These are phyloP conservation scores for Erpobdella octoculata DNA, from an alignment of 2,888 invertebrate genomes.

Conservation along the genomic window DNA sequence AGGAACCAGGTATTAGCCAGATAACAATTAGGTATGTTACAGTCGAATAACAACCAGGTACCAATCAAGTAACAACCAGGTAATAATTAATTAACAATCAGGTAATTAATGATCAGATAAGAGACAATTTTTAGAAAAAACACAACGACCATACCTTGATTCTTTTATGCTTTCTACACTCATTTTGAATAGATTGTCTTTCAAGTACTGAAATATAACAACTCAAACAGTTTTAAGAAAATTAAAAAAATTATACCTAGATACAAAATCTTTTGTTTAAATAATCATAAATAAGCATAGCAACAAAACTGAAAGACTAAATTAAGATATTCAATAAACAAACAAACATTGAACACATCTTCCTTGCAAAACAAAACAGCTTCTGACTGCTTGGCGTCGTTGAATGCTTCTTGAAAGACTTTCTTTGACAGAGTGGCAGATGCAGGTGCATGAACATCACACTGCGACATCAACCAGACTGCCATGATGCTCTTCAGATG, in stretches of 20 bases:
- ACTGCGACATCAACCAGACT: constrained; percentile 75
- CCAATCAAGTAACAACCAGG: too few species aligned
- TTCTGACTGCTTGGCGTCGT: constrained; percentile 67
- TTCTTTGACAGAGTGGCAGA: constrained; percentile 66
- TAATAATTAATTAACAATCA: too few species aligned
- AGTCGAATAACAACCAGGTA: too few species aligned
- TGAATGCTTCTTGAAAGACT: constrained; percentile 68
- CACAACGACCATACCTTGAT: background rate
- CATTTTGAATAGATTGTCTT: background rate
- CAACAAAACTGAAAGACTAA: too few species aligned
- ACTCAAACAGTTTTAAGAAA: too few species aligned
- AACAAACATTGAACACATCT: constrained; percentile 61
- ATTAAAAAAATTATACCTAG: too few species aligned
- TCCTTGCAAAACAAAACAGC: constrained; percentile 73
- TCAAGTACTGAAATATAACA: background rate
- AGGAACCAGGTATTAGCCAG: too few species aligned
- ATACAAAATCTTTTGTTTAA: background rate
- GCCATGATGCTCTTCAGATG: constrained; percentile 69
- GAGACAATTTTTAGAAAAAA: background rate
- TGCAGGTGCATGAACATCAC: constrained; percentile 73
- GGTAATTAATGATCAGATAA: too few species aligned
- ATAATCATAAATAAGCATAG: background rate
- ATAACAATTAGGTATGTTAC: too few species aligned
- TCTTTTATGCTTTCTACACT: background rate
- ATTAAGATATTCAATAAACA: too few species aligned